Evolutionary conservation across 2,888 invertebrate genomes (phyloP).

Genomic region (Volucella bombylans): DNA sequence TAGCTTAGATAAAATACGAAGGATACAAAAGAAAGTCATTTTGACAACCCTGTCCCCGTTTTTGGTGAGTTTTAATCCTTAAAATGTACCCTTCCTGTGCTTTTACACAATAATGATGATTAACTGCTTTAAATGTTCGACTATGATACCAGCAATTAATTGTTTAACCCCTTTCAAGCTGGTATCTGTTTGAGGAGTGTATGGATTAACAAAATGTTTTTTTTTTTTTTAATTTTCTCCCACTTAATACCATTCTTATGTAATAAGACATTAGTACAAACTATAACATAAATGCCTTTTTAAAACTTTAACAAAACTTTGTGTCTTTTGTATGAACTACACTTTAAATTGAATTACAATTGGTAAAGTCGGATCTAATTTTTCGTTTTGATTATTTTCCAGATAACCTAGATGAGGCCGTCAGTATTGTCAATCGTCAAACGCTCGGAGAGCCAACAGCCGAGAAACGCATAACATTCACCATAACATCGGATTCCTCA

Average conservation of each 20-base stretch:
- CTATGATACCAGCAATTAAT: neutral
- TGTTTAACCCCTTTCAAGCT: conserved; percentile 2
- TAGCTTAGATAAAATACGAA: conserved; percentile 27
- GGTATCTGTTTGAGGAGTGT: conserved; percentile 21
- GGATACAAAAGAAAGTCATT: conserved; percentile 11
- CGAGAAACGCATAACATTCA: conserved; percentile 80
- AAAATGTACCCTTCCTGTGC: conserved; percentile 35
- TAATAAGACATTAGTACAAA: neutral
- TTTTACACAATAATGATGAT: conserved; percentile 11
- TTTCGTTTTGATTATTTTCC: conserved; percentile 26
- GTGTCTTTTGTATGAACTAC: neutral
- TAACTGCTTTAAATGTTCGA: conserved; percentile 41
- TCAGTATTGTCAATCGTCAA: conserved; percentile 49
- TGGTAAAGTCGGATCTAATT: neutral
- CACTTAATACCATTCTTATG: neutral
- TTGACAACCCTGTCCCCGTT: conserved; percentile 32
- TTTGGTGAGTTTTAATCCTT: conserved; percentile 53
- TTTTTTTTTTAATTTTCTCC: too few species aligned
- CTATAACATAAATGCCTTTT: neutral
- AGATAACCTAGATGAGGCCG: conserved; percentile 62
- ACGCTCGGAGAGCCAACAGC: conserved; percentile 44
- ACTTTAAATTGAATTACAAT: neutral
- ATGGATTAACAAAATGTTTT: conserved; percentile 27
- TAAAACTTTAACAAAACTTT: neutral
- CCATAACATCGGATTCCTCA: conserved; percentile 79